A percentile compares a stretch with the other conserved stretches of the same genome.
phyloP scores from a whole-genome alignment of 2,888 invertebrate species.

The Heteropelma amictum region DNA sequence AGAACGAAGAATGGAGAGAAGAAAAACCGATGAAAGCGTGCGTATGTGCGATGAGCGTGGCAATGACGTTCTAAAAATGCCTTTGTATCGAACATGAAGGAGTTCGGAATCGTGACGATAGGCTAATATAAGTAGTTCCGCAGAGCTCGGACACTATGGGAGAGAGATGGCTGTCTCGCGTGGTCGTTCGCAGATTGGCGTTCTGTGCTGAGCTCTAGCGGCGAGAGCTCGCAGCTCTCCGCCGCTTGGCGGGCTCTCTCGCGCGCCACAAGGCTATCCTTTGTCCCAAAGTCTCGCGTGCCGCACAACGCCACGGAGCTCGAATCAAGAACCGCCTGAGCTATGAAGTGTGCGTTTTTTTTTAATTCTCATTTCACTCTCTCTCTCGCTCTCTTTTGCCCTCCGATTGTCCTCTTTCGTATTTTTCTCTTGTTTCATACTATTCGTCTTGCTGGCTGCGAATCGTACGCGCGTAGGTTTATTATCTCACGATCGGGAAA shows the following conservation, averaged over 20 bases:
- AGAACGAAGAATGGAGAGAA: too few species aligned
- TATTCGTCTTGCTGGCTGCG: constrained; percentile 13
- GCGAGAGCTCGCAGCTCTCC: constrained; percentile 20
- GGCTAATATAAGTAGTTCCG: constrained; percentile 18
- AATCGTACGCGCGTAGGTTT: constrained; percentile 51
- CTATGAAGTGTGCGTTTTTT: constrained; percentile 5
- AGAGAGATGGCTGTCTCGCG: constrained; percentile 15
- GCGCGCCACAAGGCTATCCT: constrained; percentile 74
- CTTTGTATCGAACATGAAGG: too few species aligned
- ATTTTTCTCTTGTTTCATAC: background rate
- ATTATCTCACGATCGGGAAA: constrained; percentile 55
- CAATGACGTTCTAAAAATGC: too few species aligned
- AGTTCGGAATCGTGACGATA: constrained; percentile 31
- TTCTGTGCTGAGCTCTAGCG: constrained; percentile 26
- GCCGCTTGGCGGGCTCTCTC: constrained; percentile 37
- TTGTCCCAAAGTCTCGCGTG: constrained; percentile 74
- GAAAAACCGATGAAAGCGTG: too few species aligned
- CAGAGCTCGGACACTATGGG: constrained; percentile 24
- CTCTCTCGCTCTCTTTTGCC: background rate
- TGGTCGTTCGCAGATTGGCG: constrained; percentile 33
- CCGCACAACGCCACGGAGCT: constrained; percentile 37
- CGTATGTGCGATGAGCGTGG: too few species aligned
- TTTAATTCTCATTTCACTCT: too few species aligned
- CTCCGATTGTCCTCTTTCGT: background rate
- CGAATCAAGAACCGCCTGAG: constrained; percentile 25